phyloP scores from a whole-genome alignment of 1,140 invertebrate species.

The Drosophila hydei region DNA sequence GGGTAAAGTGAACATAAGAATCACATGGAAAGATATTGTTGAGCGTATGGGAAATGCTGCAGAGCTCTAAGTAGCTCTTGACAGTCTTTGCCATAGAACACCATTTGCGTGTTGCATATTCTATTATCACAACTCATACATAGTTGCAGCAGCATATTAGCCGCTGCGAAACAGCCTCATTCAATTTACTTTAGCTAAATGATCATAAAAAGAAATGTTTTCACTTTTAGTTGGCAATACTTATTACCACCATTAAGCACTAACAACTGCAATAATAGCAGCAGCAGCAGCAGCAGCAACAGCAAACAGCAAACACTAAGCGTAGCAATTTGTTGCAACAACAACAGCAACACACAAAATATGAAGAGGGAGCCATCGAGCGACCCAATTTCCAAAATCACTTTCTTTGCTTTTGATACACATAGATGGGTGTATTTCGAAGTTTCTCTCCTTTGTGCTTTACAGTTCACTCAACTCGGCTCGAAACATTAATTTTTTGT shows the following conservation, averaged over 20 bases:
- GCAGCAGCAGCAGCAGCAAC: constrained; percentile 1
- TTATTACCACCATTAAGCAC: constrained; percentile 38
- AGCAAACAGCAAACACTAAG: constrained; percentile 47
- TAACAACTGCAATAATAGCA: constrained; percentile 14
- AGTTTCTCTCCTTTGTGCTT: constrained; percentile 56
- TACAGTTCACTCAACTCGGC: constrained; percentile 61
- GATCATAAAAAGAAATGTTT: constrained; percentile 21
- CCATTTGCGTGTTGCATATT: too few species aligned
- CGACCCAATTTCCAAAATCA: constrained; percentile 75
- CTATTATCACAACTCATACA: too few species aligned
- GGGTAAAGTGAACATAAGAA: too few species aligned
- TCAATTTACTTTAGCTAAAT: neutral
- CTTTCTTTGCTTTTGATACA: constrained; percentile 69
- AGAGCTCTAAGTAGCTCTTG: too few species aligned
- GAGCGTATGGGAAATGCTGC: too few species aligned
- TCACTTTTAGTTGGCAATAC: constrained; percentile 47
- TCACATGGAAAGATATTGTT: too few species aligned
- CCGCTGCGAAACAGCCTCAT: neutral
- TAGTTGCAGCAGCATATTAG: too few species aligned
- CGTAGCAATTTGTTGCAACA: constrained; percentile 62
- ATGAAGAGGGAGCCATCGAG: constrained; percentile 14
- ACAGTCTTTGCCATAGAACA: too few species aligned
- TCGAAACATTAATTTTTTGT: neutral
- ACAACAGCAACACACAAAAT: constrained; percentile 21
- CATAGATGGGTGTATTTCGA: neutral